Evolutionary conservation across 37 sponge, comb jelly and placozoan species (phyloP).

Genomic region (Lycopodina hypogea): DNA sequence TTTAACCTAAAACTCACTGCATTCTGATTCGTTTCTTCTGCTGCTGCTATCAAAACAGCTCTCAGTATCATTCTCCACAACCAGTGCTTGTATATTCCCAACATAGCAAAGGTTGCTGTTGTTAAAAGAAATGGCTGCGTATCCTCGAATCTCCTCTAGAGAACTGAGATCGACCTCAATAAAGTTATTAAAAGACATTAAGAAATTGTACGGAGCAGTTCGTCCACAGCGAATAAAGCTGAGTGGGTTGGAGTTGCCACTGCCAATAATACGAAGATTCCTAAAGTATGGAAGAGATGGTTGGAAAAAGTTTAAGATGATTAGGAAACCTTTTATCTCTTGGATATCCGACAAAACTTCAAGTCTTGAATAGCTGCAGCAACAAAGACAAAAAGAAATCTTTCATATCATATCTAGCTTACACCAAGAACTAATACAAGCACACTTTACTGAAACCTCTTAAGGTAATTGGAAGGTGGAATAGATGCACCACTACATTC

Average conservation of each 20-base stretch:
- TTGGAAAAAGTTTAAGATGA: not conserved
- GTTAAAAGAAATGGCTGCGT: slow-evolving; percentile 6
- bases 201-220: not conserved
- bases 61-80: not conserved
- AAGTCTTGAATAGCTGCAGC: slow-evolving; percentile 2
- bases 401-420: no score
- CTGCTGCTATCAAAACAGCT: not conserved
- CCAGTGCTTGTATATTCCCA: slow-evolving; percentile 24
- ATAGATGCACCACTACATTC: not conserved
- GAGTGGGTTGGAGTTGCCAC: not conserved
- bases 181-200: not conserved
- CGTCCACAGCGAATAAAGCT: not conserved
- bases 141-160: slow-evolving; percentile 19
- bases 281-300: slow-evolving; percentile 39
- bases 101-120: slow-evolving; percentile 42
- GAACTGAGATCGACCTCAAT: slow-evolving; percentile 36
- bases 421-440: not conserved
- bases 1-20: slow-evolving; percentile 10
- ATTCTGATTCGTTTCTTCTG: not conserved
- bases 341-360: slow-evolving; percentile 24
- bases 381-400: not conserved
- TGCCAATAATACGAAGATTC: slow-evolving; percentile 38
- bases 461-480: no score
- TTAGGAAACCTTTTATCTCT: slow-evolving; percentile 52
- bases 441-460: not conserved